A percentile compares a stretch with the other conserved stretches of the same genome.
Conservation (phyloP, 2,888 invertebrate species). For the Nysson spinosus region DNA sequence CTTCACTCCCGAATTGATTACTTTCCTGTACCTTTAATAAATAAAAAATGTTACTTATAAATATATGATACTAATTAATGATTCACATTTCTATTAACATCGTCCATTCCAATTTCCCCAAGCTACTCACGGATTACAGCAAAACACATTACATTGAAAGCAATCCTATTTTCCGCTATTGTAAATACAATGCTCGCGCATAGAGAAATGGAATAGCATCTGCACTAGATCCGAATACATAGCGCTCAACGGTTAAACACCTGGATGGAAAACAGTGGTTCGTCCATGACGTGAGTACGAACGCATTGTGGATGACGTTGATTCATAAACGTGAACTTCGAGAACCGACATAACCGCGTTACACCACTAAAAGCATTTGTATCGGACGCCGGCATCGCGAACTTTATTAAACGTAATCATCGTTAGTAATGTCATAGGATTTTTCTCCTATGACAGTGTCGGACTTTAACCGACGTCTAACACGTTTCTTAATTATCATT, state of each 20-base stretch:
- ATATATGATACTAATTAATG: no score
- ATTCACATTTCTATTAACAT: no score
- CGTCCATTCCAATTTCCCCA: not conserved
- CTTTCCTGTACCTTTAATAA: no score
- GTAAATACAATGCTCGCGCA: not conserved
- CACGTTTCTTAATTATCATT: not conserved
- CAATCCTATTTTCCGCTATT: slow-evolving; percentile 6
- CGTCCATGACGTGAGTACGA: slow-evolving; percentile 9
- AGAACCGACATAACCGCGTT: no score
- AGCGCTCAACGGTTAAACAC: not conserved
- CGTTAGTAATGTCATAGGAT: no score
- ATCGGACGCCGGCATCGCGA: no score
- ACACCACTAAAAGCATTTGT: no score
- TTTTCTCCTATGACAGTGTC: no score
- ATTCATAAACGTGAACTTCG: slow-evolving; percentile 11
- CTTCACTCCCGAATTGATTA: no score
- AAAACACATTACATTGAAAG: not conserved
- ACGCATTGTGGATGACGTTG: slow-evolving; percentile 13
- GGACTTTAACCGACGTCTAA: no score
- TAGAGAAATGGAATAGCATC: not conserved
- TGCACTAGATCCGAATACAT: not conserved
- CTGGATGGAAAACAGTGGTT: slow-evolving; percentile 4
- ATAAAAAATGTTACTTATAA: no score
- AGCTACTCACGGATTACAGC: not conserved
- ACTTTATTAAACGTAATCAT: no score